phyloP scores from a whole-genome alignment of 2,888 invertebrate species.

The Lamellibrachia columna region DNA sequence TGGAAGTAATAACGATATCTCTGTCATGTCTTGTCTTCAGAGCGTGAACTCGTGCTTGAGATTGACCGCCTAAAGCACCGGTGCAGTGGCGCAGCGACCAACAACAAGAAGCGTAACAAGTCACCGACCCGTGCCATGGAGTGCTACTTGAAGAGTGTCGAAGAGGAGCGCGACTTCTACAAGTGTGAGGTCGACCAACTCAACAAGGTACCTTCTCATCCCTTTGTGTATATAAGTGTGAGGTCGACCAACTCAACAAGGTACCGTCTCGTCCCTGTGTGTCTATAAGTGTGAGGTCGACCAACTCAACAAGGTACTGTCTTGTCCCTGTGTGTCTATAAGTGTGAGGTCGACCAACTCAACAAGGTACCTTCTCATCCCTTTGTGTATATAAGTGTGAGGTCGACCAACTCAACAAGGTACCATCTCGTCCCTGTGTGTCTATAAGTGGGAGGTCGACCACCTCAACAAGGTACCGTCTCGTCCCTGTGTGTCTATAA shows the following conservation, averaged over 20 bases:
- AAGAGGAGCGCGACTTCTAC: constrained; percentile 65
- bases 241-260: constrained; percentile 47
- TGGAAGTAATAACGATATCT: not conserved
- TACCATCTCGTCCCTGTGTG: not conserved
- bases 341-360: not conserved
- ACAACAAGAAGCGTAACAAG: constrained; percentile 50
- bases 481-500: too few species aligned
- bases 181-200: constrained; percentile 56
- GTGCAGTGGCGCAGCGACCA: constrained; percentile 47
- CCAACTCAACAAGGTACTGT: too few species aligned
- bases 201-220: not conserved
- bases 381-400: not conserved
- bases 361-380: not conserved
- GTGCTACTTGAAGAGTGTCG: constrained; percentile 59
- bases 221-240: constrained; percentile 47
- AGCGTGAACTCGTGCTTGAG: constrained; percentile 65
- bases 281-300: not conserved
- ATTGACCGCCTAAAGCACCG: constrained; percentile 62
- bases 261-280: not conserved
- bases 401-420: not conserved
- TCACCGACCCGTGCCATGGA: constrained; percentile 56
- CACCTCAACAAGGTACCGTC: not conserved
- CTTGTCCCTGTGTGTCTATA: not conserved
- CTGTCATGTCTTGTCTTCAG: constrained; percentile 43
- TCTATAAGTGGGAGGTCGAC: not conserved